Evolutionary conservation across 2,113 vertebrate species (phyloP), one percentile per base, ranked within the genome.

Genomic region (Chaenocephalus aceratus): DNA sequence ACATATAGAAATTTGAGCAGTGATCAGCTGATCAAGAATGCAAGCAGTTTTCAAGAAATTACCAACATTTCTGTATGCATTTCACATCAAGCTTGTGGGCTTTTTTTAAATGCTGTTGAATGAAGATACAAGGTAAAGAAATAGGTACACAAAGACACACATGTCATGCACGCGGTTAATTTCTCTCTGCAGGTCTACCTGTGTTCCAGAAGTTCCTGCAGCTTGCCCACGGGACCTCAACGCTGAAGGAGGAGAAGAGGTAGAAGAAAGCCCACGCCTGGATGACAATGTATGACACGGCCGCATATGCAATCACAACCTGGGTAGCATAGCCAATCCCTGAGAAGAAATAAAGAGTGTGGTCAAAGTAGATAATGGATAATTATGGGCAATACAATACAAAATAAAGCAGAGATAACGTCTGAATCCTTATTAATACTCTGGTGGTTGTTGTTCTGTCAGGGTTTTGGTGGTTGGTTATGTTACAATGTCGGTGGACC

Each of bases 161-260:
- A 61, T 44, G 7, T n/a, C 41, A 21, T 10, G 48, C n/a, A 12
- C 9, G 11, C 14, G 3, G 9, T 23, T 44, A 1, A 63, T 46
- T 9, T 72, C 10, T 48, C 48, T 61, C 13, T 53, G 1, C 36
- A 58, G 67, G 26, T 51, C 15, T 84, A 98, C 97, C 96, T 91
- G 96, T 97, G 78, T 98, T 97, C 96, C 97, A 98, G 62, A 91
- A 63, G 0, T 98, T 96, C 81, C 78, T 91, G 79, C 96, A 97
- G 91, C 93, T 96, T 82, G 96, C 96, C 96, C 96, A 97, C 0
- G 97, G 96, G 10, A 97, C 92, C 84, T 97, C 91, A 0, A 90
- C 75, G 36, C 94, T 96, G 90, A 98, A 97, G 0, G 96, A 97
- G 62, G 95, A 96, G 88, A 97, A 97, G 87, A 98, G 96, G 94